phyloP scores from a whole-genome alignment of 2,888 invertebrate species.

The Limnephilus lunatus region DNA sequence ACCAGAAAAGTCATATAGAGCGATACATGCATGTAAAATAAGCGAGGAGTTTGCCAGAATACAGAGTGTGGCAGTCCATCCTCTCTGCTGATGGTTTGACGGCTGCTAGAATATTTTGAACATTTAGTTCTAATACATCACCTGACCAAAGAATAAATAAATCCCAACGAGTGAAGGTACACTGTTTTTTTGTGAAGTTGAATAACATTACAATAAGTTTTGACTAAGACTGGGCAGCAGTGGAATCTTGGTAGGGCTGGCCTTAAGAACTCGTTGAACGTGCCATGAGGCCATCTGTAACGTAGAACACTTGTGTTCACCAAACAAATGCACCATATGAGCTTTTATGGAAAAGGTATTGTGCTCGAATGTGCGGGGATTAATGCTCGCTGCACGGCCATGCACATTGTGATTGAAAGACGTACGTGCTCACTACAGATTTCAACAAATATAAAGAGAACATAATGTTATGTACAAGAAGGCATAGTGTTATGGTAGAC shows the following conservation, averaged over 20 bases:
- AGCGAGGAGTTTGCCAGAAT: too few species aligned
- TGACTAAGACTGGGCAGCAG: neutral
- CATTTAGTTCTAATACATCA: neutral
- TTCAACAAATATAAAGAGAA: conserved; percentile 2
- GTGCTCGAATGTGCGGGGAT: conserved; percentile 46
- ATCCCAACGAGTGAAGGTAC: too few species aligned
- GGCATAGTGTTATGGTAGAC: neutral
- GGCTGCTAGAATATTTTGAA: neutral
- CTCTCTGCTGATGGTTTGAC: neutral
- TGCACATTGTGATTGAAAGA: conserved; percentile 41
- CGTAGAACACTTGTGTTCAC: conserved; percentile 47
- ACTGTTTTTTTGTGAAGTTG: too few species aligned
- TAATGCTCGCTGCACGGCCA: conserved; percentile 32
- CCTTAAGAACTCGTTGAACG: neutral
- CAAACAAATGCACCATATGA: conserved; percentile 44
- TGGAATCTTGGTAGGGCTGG: neutral
- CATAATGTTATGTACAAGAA: neutral
- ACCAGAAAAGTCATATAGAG: neutral
- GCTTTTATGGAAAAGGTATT: conserved; percentile 24
- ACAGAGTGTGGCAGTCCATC: neutral
- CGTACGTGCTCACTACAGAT: conserved; percentile 31
- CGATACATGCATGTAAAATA: neutral
- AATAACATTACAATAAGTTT: neutral
- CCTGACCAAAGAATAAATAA: neutral
- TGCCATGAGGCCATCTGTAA: conserved; percentile 18